phyloP scores from a whole-genome alignment of 2,888 invertebrate species.

The Clunio marinus region DNA sequence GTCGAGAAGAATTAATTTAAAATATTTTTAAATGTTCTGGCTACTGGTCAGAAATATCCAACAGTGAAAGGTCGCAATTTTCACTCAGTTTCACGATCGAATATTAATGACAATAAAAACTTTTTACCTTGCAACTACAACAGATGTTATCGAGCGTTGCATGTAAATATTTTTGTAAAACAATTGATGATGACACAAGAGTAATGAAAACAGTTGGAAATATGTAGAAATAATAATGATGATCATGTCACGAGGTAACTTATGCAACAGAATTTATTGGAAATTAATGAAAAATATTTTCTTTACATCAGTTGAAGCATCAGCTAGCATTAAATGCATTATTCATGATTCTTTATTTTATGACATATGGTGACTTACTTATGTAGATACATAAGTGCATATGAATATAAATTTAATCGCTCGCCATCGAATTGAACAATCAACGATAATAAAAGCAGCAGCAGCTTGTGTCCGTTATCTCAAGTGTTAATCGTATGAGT shows the following conservation, averaged over 20 bases:
- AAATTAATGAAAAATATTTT: no score
- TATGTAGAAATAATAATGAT: no score
- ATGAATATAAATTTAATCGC: no score
- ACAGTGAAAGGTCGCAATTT: neutral
- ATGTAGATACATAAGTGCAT: no score
- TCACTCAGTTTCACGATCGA: neutral
- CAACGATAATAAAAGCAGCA: neutral
- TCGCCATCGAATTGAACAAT: no score
- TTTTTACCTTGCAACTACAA: neutral
- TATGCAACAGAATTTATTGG: no score
- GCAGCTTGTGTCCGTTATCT: constrained; percentile 18
- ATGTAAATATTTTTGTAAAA: constrained; percentile 4
- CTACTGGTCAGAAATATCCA: neutral
- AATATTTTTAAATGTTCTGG: neutral
- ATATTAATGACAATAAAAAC: neutral
- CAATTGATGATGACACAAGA: constrained; percentile 11
- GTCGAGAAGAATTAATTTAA: neutral
- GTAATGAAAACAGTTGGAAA: neutral
- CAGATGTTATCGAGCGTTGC: neutral
- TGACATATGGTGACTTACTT: no score
- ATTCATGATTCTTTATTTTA: no score
- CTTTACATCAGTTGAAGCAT: no score
- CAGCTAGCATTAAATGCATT: no score
- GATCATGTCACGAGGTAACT: no score
- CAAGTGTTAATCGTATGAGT: constrained; percentile 10